Evolutionary conservation across 2,888 invertebrate species (phyloP).

Genomic region (Andrena praecox): DNA sequence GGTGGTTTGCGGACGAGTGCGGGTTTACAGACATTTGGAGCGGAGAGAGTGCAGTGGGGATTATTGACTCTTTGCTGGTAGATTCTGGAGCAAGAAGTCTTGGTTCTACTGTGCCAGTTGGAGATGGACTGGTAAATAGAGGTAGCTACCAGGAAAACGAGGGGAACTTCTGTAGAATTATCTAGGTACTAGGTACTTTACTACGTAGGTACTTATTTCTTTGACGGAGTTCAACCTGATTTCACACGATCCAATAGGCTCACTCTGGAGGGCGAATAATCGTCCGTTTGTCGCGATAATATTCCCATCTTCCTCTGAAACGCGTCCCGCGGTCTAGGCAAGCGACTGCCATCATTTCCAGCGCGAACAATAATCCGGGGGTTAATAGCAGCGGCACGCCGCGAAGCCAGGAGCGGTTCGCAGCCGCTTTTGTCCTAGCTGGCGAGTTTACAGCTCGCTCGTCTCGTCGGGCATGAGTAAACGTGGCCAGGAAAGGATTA

Average conservation of each 20-base stretch:
- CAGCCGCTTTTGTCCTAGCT: constrained; percentile 66
- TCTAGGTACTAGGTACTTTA: no score
- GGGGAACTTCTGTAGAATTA: no score
- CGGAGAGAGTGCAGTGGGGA: background rate
- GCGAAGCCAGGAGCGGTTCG: constrained; percentile 60
- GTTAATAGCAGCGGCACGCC: constrained; percentile 58
- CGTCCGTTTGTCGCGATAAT: background rate
- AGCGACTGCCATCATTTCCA: constrained; percentile 43
- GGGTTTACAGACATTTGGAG: background rate
- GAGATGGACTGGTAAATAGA: no score
- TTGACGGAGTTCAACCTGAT: no score
- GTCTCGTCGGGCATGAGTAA: constrained; percentile 63
- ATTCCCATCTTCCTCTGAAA: constrained; percentile 25
- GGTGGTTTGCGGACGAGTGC: background rate
- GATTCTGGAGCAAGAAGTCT: background rate
- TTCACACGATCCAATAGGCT: no score
- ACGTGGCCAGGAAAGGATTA: constrained; percentile 67
- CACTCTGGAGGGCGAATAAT: background rate
- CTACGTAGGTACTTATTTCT: no score
- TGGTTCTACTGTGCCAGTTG: no score
- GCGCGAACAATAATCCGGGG: constrained; percentile 57
- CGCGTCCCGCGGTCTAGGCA: constrained; percentile 19
- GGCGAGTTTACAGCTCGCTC: constrained; percentile 67
- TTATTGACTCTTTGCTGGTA: background rate
- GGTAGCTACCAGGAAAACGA: no score